A percentile compares a stretch with the other conserved stretches of the same genome.
These are phyloP conservation scores for Agonum fuliginosum DNA, from an alignment of 2,888 invertebrate species.

Conservation along the genomic window DNA sequence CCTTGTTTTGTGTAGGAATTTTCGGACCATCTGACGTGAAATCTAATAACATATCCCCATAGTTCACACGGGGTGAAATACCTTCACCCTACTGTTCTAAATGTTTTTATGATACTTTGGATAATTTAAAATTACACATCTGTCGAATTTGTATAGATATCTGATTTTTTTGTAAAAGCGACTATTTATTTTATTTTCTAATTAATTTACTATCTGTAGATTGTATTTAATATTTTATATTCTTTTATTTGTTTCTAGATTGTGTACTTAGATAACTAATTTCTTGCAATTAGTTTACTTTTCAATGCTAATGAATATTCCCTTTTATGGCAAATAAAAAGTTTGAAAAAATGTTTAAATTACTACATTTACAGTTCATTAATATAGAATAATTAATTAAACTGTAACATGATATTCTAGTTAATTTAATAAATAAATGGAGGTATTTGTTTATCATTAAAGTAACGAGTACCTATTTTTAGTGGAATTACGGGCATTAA, in stretches of 20 bases:
- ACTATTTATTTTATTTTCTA: background rate
- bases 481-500: no score
- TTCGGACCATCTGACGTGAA: conserved; percentile 18
- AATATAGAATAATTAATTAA: conserved; percentile 33
- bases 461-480: no score
- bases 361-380: conserved; percentile 12
- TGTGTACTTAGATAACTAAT: background rate
- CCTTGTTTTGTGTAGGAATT: background rate
- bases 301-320: background rate
- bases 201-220: background rate
- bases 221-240: background rate
- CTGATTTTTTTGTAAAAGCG: no score
- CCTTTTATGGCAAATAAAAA: conserved; percentile 4
- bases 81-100: background rate
- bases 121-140: no score
- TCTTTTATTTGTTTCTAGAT: background rate
- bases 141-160: no score
- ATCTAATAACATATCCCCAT: conserved; percentile 4
- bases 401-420: conserved; percentile 12
- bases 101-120: no score
- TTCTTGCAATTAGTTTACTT: background rate
- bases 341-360: conserved; percentile 15
- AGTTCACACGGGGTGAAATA: conserved; percentile 19
- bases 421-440: background rate
- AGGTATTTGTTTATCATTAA: no score